Percentiles rank a stretch among this genome's conserved stretches.
Conservation (phyloP, 2,888 invertebrate genomes). For the Lumbricus terrestris region DNA sequence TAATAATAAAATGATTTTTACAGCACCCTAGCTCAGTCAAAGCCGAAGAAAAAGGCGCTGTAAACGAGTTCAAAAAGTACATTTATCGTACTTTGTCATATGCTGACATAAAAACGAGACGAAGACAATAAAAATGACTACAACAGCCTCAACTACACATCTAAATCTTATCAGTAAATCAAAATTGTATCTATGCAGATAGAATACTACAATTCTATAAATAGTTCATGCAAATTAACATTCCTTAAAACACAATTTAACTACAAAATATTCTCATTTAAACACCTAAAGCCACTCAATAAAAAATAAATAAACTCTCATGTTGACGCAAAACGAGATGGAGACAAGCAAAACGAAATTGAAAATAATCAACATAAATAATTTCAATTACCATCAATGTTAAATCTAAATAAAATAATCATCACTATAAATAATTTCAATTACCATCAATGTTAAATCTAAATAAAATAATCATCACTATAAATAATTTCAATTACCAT, state of each 20-base stretch:
- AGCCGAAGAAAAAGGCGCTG: too few relatives aligned
- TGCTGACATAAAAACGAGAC: background rate
- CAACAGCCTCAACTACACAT: background rate
- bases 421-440: conserved; percentile 21
- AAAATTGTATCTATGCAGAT: background rate
- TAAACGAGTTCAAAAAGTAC: too few relatives aligned
- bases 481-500: conserved; percentile 63
- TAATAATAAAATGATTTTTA: too few relatives aligned
- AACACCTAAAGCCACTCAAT: background rate
- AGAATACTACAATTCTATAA: background rate
- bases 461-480: background rate
- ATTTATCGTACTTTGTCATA: background rate
- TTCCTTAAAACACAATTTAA: background rate
- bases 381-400: conserved; percentile 71
- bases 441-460: conserved; percentile 88
- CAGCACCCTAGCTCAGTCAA: too few relatives aligned
- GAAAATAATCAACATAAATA: background rate
- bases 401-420: conserved; percentile 73
- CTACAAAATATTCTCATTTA: background rate
- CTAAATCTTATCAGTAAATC: background rate
- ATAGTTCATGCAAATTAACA: background rate
- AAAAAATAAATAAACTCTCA: too few relatives aligned
- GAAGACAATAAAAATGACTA: background rate
- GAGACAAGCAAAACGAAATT: too few relatives aligned
- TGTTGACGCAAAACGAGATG: too few relatives aligned